Conservation (phyloP, 1,140 invertebrate genomes). For the Gonatopus flavifemur region DNA sequence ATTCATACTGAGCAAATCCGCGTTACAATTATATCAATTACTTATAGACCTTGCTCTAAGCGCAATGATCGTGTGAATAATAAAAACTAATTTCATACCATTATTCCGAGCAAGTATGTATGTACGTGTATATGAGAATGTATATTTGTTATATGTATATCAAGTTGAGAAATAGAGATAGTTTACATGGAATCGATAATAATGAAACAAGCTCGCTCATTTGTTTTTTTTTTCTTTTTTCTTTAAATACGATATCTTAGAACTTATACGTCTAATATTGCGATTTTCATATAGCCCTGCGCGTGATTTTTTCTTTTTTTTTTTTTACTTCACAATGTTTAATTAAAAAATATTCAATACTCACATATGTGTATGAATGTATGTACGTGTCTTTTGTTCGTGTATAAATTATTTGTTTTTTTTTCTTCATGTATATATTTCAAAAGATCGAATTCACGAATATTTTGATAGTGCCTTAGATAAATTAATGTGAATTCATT, state of each 20-base stretch:
- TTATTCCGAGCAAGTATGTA: too few species aligned
- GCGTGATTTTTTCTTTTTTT: too few species aligned
- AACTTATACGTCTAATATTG: slow-evolving; percentile 44
- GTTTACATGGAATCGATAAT: slow-evolving; percentile 23
- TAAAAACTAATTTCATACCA: too few species aligned
- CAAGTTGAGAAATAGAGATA: slow-evolving; percentile 6
- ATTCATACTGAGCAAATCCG: slow-evolving; percentile 16
- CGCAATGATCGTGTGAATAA: too few species aligned
- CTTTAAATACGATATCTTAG: slow-evolving; percentile 21
- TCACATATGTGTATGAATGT: too few species aligned
- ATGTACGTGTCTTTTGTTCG: slow-evolving; percentile 1
- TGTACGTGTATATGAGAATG: slow-evolving; percentile 18
- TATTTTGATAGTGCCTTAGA: neutral
- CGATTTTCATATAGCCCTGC: slow-evolving; percentile 30
- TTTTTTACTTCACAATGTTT: too few species aligned
- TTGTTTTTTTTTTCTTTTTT: slow-evolving; percentile 29
- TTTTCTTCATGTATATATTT: neutral
- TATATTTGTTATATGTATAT: slow-evolving; percentile 23
- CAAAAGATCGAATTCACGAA: neutral
- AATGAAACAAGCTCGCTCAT: slow-evolving; percentile 38
- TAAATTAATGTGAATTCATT: too few species aligned
- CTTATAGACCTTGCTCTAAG: neutral
- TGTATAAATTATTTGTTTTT: neutral
- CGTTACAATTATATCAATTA: slow-evolving; percentile 14
- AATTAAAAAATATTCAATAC: too few species aligned